Evolutionary conservation across 2,888 invertebrate species (phyloP).

Genomic region (Aplocera efformata): DNA sequence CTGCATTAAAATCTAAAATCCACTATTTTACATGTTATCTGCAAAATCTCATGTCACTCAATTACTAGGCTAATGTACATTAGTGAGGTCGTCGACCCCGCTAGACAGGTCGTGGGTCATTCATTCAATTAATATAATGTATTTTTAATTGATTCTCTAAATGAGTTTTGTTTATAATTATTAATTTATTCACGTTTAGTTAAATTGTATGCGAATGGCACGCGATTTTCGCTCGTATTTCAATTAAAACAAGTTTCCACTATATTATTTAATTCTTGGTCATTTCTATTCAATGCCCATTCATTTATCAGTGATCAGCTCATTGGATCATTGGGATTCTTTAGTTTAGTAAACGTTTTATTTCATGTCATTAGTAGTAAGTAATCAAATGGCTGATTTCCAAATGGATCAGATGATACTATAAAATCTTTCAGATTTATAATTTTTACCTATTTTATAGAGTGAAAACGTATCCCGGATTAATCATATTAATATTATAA

Average conservation of each 20-base stretch:
- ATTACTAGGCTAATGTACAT: slow-evolving; percentile 30
- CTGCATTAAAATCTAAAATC: slow-evolving; percentile 20
- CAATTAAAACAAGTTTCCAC: not conserved
- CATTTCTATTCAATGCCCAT: slow-evolving; percentile 6
- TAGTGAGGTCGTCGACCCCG: slow-evolving; percentile 39
- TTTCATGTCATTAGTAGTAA: too few relatives aligned
- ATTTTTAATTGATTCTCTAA: slow-evolving; percentile 26
- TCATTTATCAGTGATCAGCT: slow-evolving; percentile 1
- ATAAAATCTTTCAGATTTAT: too few relatives aligned
- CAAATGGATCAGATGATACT: too few relatives aligned
- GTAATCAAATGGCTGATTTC: too few relatives aligned
- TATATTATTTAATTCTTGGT: too few relatives aligned
- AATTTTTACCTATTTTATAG: too few relatives aligned
- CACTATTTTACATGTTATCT: slow-evolving; percentile 24
- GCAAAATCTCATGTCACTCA: slow-evolving; percentile 17
- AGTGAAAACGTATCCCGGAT: too few relatives aligned
- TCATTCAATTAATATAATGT: slow-evolving; percentile 24
- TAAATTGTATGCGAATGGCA: slow-evolving; percentile 8
- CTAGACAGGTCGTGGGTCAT: slow-evolving; percentile 23
- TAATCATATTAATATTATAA: too few relatives aligned
- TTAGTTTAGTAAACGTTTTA: too few relatives aligned
- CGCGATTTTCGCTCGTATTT: slow-evolving; percentile 7
- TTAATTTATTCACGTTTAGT: slow-evolving; percentile 25
- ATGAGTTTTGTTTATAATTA: slow-evolving; percentile 19
- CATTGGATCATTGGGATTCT: slow-evolving; percentile 1